phyloP scores from a whole-genome alignment of 2,113 vertebrate genomes.

The Tetrao urogallus region DNA sequence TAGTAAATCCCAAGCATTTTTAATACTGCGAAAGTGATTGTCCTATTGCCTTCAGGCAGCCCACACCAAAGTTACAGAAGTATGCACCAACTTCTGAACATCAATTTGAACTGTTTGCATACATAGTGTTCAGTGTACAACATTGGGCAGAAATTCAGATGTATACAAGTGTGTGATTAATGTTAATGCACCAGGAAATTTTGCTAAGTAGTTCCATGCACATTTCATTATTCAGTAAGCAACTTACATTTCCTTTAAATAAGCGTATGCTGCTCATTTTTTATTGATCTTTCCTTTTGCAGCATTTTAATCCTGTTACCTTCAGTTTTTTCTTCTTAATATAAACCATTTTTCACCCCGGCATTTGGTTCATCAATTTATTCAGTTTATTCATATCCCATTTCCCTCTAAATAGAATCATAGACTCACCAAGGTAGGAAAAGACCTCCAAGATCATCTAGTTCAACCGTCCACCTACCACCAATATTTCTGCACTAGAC shows the following conservation, averaged over 20 bases:
- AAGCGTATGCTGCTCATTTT: neutral
- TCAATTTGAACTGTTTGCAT: neutral
- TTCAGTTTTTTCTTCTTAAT: neutral
- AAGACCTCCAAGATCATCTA: no score
- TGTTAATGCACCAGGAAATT: neutral
- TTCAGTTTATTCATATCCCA: neutral
- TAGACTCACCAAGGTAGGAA: no score
- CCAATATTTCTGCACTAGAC: no score
- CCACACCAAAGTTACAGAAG: neutral
- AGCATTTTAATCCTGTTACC: neutral
- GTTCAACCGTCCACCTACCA: no score
- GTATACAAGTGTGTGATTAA: neutral
- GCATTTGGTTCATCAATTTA: neutral
- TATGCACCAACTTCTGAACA: neutral
- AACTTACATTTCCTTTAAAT: neutral
- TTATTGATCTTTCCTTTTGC: neutral
- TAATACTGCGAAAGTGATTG: neutral
- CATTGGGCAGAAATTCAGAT: neutral
- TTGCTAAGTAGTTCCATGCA: neutral
- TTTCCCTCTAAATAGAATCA: neutral
- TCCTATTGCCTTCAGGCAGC: neutral
- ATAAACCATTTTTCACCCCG: neutral
- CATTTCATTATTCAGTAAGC: neutral
- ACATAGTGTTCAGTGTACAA: neutral
- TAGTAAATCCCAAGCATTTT: neutral